These are phyloP conservation scores for Microdon myrmicae DNA, from an alignment of 2,888 invertebrate genomes.

Conservation along the genomic window DNA sequence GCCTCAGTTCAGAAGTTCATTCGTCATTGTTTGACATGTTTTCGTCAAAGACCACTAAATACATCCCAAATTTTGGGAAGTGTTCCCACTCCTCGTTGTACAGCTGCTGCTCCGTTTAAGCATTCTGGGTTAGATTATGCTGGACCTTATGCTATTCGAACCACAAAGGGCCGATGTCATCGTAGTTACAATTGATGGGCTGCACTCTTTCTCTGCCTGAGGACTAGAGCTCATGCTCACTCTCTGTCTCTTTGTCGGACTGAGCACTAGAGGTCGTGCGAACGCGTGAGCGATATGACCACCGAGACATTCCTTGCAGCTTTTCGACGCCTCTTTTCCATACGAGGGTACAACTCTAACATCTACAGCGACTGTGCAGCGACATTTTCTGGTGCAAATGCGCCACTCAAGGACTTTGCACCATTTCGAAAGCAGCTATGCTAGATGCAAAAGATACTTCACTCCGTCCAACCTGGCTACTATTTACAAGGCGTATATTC, in stretches of 20 bases:
- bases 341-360: slow-evolving; percentile 9
- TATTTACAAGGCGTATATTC: too few relatives aligned
- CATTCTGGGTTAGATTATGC: slow-evolving; percentile 21
- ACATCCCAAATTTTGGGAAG: not conserved
- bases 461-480: too few relatives aligned
- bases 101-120: slow-evolving; percentile 6
- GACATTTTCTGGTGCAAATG: slow-evolving; percentile 1
- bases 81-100: not conserved
- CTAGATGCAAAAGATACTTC: too few relatives aligned
- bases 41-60: not conserved
- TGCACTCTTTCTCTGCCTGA: slow-evolving; percentile 32
- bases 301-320: slow-evolving; percentile 21
- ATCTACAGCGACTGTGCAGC: slow-evolving; percentile 16
- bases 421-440: not conserved
- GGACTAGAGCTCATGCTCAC: slow-evolving; percentile 26
- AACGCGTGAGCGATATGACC: slow-evolving; percentile 30
- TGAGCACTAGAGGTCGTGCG: slow-evolving; percentile 21
- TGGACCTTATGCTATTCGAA: slow-evolving; percentile 17
- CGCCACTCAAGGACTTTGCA: not conserved
- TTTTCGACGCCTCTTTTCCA: slow-evolving; percentile 3
- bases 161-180: slow-evolving; percentile 29
- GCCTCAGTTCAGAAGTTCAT: not conserved
- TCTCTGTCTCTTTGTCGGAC: slow-evolving; percentile 37
- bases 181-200: slow-evolving; percentile 26
- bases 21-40: not conserved